phyloP scores from a whole-genome alignment of 1,140 invertebrate genomes.

The Bicyclus anynana region DNA sequence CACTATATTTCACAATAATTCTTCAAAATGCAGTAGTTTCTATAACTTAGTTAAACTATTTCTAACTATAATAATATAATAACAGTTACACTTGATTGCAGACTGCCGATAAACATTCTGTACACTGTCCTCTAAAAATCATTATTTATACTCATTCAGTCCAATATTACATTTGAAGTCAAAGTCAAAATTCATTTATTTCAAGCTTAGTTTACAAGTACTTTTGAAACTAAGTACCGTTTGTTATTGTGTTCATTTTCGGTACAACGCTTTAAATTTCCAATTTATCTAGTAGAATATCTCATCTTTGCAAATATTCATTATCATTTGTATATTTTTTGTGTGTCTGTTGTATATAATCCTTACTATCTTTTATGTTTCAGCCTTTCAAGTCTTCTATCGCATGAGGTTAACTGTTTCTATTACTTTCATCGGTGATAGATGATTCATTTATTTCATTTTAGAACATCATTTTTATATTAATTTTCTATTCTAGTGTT shows the following conservation, averaged over 20 bases:
- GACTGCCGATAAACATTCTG: not conserved
- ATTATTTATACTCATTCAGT: not conserved
- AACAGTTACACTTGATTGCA: too few species aligned
- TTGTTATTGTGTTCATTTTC: too few species aligned
- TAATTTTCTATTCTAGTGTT: conserved; percentile 83
- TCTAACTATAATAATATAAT: too few species aligned
- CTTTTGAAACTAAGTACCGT: too few species aligned
- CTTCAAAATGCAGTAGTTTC: too few species aligned
- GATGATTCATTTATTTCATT: conserved; percentile 4
- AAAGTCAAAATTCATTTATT: too few species aligned
- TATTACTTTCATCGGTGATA: conserved; percentile 39
- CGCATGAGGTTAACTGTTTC: conserved; percentile 59
- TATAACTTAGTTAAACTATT: too few species aligned
- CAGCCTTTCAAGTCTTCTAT: conserved; percentile 70
- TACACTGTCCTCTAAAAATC: not conserved
- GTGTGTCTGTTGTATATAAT: conserved; percentile 55
- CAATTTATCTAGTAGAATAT: too few species aligned
- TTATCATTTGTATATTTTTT: conserved; percentile 6
- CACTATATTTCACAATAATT: not conserved
- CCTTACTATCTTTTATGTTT: conserved; percentile 70
- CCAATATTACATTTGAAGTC: too few species aligned
- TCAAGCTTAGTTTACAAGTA: too few species aligned
- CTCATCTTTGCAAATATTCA: not conserved
- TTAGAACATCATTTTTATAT: conserved; percentile 5
- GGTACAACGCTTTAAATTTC: too few species aligned